phyloP scores from a whole-genome alignment of 2,797 vertebrate genomes.

The Benthosema pterotum region DNA sequence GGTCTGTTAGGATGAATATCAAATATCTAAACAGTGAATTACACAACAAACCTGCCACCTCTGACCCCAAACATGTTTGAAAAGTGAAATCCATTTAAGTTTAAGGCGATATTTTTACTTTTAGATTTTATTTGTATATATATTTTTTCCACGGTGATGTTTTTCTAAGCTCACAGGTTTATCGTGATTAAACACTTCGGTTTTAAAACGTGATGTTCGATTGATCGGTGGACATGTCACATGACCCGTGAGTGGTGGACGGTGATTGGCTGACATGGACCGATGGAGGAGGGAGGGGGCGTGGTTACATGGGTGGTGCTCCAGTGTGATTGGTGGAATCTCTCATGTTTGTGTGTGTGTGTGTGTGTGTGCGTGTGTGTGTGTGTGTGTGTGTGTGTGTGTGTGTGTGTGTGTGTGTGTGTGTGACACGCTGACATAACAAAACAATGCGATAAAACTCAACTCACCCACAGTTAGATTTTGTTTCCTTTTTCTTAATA shows the following conservation, averaged over 20 bases:
- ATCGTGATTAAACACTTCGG: conserved; percentile 67
- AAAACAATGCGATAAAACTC: conserved; percentile 43
- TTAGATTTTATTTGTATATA: neutral
- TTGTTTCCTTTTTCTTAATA: neutral
- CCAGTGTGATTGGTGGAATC: neutral
- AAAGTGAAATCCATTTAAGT: conserved; percentile 49
- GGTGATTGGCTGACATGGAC: conserved; percentile 44
- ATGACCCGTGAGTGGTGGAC: conserved; percentile 18
- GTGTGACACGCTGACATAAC: conserved; percentile 37
- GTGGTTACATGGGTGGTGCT: conserved; percentile 12
- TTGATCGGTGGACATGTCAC: conserved; percentile 63
- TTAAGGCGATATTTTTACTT: conserved; percentile 92
- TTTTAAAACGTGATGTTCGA: conserved; percentile 53
- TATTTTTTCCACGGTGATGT: neutral
- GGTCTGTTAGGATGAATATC: too few relatives aligned
- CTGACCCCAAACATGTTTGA: too few relatives aligned
- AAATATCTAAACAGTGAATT: too few relatives aligned
- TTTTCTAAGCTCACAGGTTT: conserved; percentile 96
- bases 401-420: too few relatives aligned
- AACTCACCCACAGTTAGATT: conserved; percentile 62
- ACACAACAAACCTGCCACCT: too few relatives aligned
- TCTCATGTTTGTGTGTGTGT: too few relatives aligned
- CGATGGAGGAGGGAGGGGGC: conserved; percentile 13
- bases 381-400: too few relatives aligned
- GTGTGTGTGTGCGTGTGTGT: too few relatives aligned